Evolutionary conservation across 53 echinoderm and acorn worm species (phyloP), one percentile per base, ranked within the genome.

Genomic region (Pentamera pediparva): DNA sequence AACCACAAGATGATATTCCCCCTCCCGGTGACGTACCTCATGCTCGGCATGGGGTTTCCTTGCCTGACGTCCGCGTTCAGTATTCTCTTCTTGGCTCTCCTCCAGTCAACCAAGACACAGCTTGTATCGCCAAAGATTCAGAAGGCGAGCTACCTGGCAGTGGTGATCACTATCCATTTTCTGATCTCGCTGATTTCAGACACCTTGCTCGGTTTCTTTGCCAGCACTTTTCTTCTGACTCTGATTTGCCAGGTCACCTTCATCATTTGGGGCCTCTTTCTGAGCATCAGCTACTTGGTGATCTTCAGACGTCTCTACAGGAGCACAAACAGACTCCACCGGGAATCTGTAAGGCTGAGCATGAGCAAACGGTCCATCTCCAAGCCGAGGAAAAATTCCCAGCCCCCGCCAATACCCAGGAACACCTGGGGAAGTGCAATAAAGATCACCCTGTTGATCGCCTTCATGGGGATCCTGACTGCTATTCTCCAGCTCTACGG

Each of bases 61-160:
- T 98, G 98, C 72, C 76, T 98, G 37, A 92, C 98, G 5, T 98
- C 98, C 5, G 91, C 98, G 0, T 98, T 98, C 53, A 98, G 98
- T 59, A 92, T 98, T 62, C 75, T 98, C 35, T 92, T 92, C 70
- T 71, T 98, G 48, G 91, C 98, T 22, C 49, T 98, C 36, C 72
- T 98, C 62, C 88, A 91, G 11, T 91, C 98, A 0, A 98, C 98
- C 36, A 82, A 79, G 62, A 91, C 81, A 32, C 83, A 72, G 35
- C 81, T 91, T 5, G 88, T 98, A 27, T 83, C 91, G 8, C 89
- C 86, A 5, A 86, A 85, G 32, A 83, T 98, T 26, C 98, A 98
- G 75, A 75, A 81, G 15, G 74, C 83, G 2, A 82, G 80, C 56
- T 75, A 71, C 70, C 83, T 98, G 20, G 83, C 89, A 2, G 28